A percentile compares a stretch with the other conserved stretches of the same genome.
These are phyloP conservation scores for Hippocampus comes DNA, from an alignment of 2,113 vertebrate genomes.

Conservation along the genomic window DNA sequence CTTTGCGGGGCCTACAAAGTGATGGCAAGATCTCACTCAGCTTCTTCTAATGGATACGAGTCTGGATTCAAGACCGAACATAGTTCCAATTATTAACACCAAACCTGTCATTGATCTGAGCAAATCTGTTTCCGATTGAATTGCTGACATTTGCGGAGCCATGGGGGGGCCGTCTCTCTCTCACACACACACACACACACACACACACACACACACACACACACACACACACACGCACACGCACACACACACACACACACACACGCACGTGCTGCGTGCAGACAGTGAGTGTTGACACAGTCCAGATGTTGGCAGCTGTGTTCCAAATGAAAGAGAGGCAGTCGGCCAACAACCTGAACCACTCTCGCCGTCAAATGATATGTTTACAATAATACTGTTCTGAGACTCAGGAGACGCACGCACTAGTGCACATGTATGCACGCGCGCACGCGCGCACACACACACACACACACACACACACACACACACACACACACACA, in stretches of 20 bases:
- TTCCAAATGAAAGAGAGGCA: constrained; percentile 76
- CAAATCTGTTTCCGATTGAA: constrained; percentile 73
- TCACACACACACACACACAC: constrained; percentile 9
- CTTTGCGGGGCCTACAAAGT: not conserved
- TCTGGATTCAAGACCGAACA: constrained; percentile 48
- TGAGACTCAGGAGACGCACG: constrained; percentile 60
- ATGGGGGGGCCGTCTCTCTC: constrained; percentile 30
- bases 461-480: no score
- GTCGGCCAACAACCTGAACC: constrained; percentile 76
- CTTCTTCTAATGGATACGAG: constrained; percentile 46
- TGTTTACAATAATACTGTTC: constrained; percentile 78
- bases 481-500: constrained; percentile 5
- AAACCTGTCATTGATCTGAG: constrained; percentile 76
- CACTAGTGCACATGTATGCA: constrained; percentile 26
- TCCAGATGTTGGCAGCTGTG: constrained; percentile 79
- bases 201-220: constrained; percentile 4
- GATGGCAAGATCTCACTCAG: constrained; percentile 40
- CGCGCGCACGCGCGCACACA: not conserved
- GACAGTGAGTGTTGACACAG: constrained; percentile 74
- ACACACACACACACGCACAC: constrained; percentile 18
- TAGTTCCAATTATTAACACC: constrained; percentile 66
- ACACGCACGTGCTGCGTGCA: constrained; percentile 30
- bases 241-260: constrained; percentile 9
- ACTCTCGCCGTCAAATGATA: constrained; percentile 76
- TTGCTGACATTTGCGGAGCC: constrained; percentile 63